A percentile compares a stretch with the other conserved stretches of the same genome.
Evolutionary conservation across 1,140 invertebrate genomes (phyloP).

Genomic region (Micrasema longulum): DNA sequence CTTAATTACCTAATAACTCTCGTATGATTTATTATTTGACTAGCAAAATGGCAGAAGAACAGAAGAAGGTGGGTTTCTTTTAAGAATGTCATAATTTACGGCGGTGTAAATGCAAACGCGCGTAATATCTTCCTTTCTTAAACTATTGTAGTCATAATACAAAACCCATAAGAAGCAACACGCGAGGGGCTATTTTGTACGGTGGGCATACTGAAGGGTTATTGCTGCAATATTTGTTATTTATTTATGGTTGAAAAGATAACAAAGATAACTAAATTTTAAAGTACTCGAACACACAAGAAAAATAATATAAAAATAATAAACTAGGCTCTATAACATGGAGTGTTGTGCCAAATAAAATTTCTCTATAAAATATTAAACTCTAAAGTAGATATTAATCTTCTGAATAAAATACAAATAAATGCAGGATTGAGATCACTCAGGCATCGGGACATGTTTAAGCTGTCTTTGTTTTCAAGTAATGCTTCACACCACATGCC

Average conservation of each 20-base stretch:
- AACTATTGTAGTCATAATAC: conserved; percentile 54
- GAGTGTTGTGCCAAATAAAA: too few species aligned
- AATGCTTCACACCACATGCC: too few species aligned
- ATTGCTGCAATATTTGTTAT: neutral
- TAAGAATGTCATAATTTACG: conserved; percentile 54
- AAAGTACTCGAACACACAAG: neutral
- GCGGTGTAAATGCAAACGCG: conserved; percentile 48
- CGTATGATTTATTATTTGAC: conserved; percentile 50
- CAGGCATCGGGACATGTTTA: too few species aligned
- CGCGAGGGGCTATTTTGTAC: conserved; percentile 23
- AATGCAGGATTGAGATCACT: too few species aligned
- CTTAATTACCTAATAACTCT: conserved; percentile 55
- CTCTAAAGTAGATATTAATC: too few species aligned
- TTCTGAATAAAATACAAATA: too few species aligned
- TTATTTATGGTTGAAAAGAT: neutral
- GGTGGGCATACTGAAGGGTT: neutral
- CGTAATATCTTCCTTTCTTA: conserved; percentile 51
- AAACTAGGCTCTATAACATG: too few species aligned
- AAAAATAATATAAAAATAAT: neutral
- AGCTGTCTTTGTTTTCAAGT: too few species aligned
- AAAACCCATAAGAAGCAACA: conserved; percentile 52
- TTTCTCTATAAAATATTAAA: too few species aligned
- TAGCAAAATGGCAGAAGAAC: conserved; percentile 46
- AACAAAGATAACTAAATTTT: neutral
- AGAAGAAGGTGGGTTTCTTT: conserved; percentile 44